These are phyloP conservation scores for Mus minutoides DNA, from an alignment of 2,797 vertebrate genomes.

Conservation along the genomic window DNA sequence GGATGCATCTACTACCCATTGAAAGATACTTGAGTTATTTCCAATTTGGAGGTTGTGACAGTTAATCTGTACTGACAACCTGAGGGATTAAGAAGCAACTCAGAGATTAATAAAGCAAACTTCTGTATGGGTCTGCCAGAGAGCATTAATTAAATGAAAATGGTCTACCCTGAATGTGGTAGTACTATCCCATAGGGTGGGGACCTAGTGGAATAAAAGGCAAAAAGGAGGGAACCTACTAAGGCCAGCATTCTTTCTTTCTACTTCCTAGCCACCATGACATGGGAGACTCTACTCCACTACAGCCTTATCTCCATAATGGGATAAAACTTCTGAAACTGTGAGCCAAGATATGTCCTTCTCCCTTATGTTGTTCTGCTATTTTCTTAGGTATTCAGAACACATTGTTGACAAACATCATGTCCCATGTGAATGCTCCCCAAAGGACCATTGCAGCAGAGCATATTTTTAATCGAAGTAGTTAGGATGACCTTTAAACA, in stretches of 20 bases:
- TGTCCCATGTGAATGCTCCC: background rate
- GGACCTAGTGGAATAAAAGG: background rate
- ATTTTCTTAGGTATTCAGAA: background rate
- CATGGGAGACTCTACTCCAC: background rate
- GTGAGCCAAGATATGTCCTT: background rate
- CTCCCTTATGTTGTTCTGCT: background rate
- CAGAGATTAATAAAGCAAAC: background rate
- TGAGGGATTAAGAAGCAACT: background rate
- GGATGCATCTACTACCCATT: background rate
- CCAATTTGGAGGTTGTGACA: background rate
- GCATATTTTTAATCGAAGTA: background rate
- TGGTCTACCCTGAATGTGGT: background rate
- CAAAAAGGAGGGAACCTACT: background rate
- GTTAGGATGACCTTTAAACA: background rate
- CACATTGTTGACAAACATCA: background rate
- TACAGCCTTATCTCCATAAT: background rate
- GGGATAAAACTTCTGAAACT: background rate
- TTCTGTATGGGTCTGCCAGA: background rate
- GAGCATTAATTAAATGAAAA: background rate
- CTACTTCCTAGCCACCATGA: background rate
- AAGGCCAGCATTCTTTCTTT: background rate
- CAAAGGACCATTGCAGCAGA: background rate
- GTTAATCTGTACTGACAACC: background rate
- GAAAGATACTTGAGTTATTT: background rate
- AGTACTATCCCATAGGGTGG: background rate